phyloP scores from a whole-genome alignment of 2,797 vertebrate genomes.

The Sitta carolinensis region DNA sequence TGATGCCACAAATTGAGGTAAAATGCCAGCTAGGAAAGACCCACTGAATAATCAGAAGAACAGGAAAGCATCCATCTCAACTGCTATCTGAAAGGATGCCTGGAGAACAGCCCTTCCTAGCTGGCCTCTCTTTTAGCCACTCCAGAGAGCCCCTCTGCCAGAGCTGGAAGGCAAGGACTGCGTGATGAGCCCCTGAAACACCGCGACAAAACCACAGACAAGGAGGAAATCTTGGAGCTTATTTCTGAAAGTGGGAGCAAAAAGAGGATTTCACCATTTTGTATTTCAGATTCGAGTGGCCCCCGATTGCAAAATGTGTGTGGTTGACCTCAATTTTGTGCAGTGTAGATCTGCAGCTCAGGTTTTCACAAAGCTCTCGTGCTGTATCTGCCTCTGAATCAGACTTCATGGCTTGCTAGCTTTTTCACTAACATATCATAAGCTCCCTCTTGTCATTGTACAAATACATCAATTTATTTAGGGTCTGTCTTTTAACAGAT shows the following conservation, averaged over 20 bases:
- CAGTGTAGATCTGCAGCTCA: not conserved
- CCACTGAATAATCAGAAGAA: not conserved
- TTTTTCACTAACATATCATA: not conserved
- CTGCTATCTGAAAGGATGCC: not conserved
- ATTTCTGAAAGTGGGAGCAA: not conserved
- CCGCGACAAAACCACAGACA: not conserved
- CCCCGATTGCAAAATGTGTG: not conserved
- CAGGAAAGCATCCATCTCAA: not conserved
- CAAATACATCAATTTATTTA: constrained; percentile 23
- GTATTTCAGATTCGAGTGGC: not conserved
- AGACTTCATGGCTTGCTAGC: not conserved
- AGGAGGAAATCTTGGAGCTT: not conserved
- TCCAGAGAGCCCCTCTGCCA: not conserved
- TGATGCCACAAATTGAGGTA: not conserved
- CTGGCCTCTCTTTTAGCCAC: not conserved
- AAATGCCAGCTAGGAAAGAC: not conserved
- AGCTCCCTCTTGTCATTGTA: not conserved
- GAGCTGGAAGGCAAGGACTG: not conserved
- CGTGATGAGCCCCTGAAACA: not conserved
- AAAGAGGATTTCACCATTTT: not conserved
- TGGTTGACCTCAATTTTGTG: constrained; percentile 31
- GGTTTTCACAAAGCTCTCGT: not conserved
- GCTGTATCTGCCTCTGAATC: constrained; percentile 5
- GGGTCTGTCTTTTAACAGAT: not conserved
- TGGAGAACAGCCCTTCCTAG: not conserved